These are phyloP conservation scores for Protomyctophum bolini DNA, from an alignment of 2,113 vertebrate genomes.

Conservation along the genomic window DNA sequence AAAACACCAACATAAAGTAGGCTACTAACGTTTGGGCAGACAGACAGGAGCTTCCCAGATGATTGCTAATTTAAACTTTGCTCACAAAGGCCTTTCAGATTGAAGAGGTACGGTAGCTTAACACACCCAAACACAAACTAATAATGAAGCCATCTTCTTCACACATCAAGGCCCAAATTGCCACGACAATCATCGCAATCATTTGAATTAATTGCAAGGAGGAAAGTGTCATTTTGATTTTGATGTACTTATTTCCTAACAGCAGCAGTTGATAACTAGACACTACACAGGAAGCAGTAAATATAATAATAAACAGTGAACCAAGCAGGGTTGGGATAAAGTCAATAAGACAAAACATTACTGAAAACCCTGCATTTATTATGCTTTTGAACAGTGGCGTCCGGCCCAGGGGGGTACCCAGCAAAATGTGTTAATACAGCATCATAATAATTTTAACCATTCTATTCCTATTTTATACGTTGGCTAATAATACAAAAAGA, in stretches of 20 bases:
- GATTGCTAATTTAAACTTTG: constrained; percentile 38
- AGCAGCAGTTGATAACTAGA: neutral
- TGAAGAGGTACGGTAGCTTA: constrained; percentile 8
- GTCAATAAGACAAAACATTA: constrained; percentile 57
- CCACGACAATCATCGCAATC: constrained; percentile 4
- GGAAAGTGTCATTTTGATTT: constrained; percentile 51
- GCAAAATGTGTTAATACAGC: too few relatives aligned
- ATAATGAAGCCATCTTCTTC: constrained; percentile 29
- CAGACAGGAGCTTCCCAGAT: neutral
- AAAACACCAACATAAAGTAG: too few relatives aligned
- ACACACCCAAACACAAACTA: constrained; percentile 26
- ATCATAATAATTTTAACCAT: too few relatives aligned
- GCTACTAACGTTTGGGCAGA: too few relatives aligned
- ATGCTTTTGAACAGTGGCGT: too few relatives aligned
- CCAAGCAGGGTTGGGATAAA: constrained; percentile 1
- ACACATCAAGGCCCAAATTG: neutral
- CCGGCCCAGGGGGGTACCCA: too few relatives aligned
- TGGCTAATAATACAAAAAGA: too few relatives aligned
- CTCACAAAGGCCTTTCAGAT: constrained; percentile 34
- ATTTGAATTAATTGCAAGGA: constrained; percentile 62
- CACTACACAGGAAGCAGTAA: too few relatives aligned
- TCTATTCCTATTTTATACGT: too few relatives aligned
- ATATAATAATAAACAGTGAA: constrained; percentile 4
- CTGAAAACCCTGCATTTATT: constrained; percentile 3
- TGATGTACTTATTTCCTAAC: constrained; percentile 47